Evolutionary conservation across 1,140 invertebrate genomes (phyloP).

Genomic region (Aphelenchoides besseyi): DNA sequence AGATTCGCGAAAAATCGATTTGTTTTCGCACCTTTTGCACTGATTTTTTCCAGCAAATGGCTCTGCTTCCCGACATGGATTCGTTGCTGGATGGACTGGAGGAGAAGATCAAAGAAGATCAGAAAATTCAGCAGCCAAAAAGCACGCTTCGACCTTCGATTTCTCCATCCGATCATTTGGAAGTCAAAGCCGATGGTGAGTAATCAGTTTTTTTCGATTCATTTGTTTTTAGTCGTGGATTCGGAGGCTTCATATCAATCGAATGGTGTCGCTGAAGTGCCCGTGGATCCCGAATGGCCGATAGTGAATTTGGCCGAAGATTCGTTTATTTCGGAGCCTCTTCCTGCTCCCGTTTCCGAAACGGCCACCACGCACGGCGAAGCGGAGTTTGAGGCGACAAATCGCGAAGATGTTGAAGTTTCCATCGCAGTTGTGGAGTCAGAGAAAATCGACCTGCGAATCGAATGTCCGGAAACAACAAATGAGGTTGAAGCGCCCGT

Average conservation of each 20-base stretch:
- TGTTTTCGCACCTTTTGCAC: too few species aligned
- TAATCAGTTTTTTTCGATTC: background rate
- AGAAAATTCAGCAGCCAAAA: background rate
- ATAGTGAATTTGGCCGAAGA: background rate
- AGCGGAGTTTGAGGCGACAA: background rate
- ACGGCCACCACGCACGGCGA: background rate
- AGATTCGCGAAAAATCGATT: too few species aligned
- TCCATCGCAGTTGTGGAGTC: background rate
- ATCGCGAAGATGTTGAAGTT: background rate
- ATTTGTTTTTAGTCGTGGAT: background rate
- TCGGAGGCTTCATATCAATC: background rate
- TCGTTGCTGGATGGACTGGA: background rate
- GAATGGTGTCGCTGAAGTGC: background rate
- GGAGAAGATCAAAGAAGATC: background rate
- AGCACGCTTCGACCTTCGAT: background rate
- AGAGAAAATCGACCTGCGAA: background rate
- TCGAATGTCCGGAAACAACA: background rate
- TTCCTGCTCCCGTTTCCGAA: background rate
- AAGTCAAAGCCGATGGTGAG: too few species aligned
- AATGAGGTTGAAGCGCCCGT: too few species aligned
- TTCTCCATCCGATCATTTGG: too few species aligned
- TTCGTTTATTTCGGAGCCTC: background rate
- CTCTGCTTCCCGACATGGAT: background rate
- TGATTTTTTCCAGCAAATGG: too few species aligned
- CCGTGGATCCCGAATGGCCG: background rate